A percentile compares a stretch with the other conserved stretches of the same genome.
Conservation (phyloP, 2,888 invertebrate species). For the Maniola hyperantus region DNA sequence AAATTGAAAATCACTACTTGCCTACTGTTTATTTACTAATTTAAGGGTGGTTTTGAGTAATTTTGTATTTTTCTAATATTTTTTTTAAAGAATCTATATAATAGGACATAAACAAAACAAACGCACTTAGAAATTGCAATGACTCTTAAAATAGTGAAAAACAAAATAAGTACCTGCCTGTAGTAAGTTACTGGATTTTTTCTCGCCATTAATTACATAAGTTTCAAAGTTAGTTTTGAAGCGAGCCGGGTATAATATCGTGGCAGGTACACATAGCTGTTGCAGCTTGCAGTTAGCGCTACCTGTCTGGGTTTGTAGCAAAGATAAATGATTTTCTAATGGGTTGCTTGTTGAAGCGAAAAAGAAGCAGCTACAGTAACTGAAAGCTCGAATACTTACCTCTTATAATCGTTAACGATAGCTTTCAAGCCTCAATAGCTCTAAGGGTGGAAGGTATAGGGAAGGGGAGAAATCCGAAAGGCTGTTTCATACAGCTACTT, state of each 20-base stretch:
- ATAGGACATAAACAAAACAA: too few relatives aligned
- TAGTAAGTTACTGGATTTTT: too few relatives aligned
- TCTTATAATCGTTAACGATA: background rate
- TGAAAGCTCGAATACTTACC: background rate
- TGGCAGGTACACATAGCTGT: constrained; percentile 15
- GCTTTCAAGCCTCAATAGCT: background rate
- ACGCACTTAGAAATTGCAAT: background rate
- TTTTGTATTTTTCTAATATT: too few relatives aligned
- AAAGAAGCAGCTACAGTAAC: constrained; percentile 62
- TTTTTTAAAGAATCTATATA: too few relatives aligned
- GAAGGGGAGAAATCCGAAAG: background rate
- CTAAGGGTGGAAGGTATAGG: background rate
- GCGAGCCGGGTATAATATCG: background rate
- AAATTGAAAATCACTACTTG: too few relatives aligned
- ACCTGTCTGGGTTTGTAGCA: constrained; percentile 26
- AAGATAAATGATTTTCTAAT: constrained; percentile 72
- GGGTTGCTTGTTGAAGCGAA: constrained; percentile 58
- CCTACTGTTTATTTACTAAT: too few relatives aligned
- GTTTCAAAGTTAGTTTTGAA: constrained; percentile 14
- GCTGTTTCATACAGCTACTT: too few relatives aligned
- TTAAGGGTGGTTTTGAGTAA: too few relatives aligned
- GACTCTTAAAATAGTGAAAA: too few relatives aligned
- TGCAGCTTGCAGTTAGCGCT: constrained; percentile 12
- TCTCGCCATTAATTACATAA: constrained; percentile 1
- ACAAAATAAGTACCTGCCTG: too few relatives aligned